Percentiles rank a stretch among this genome's conserved stretches.
Evolutionary conservation across 2,888 invertebrate genomes (phyloP).

Genomic region (Melolontha melolontha): DNA sequence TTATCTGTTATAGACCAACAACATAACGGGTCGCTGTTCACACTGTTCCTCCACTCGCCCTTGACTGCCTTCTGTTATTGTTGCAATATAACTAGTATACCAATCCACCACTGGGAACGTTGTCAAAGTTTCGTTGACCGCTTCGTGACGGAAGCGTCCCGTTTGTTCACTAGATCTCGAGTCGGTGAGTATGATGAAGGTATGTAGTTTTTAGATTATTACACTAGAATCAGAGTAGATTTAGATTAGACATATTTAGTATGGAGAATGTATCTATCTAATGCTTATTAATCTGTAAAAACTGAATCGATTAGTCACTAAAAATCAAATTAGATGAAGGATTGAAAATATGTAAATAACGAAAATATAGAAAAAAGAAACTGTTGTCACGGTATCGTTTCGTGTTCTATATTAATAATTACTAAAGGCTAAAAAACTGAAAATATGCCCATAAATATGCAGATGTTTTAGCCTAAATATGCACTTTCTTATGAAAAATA

Average conservation of each 20-base stretch:
- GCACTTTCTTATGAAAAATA: too few species aligned
- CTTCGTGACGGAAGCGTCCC: slow-evolving; percentile 89
- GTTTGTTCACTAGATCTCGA: slow-evolving; percentile 83
- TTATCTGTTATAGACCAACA: slow-evolving; percentile 72
- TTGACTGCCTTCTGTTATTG: slow-evolving; percentile 92
- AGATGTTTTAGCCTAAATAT: too few species aligned
- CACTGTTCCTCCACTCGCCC: slow-evolving; percentile 94
- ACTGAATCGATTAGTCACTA: too few species aligned
- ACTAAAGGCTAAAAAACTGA: too few species aligned
- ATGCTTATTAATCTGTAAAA: too few species aligned
- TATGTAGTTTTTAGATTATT: slow-evolving; percentile 52
- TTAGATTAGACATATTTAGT: not conserved
- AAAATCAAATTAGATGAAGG: too few species aligned
- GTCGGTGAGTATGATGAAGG: slow-evolving; percentile 74
- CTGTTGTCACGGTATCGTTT: too few species aligned
- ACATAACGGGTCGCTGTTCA: slow-evolving; percentile 92
- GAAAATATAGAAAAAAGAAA: too few species aligned
- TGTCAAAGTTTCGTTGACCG: slow-evolving; percentile 89
- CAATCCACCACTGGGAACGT: slow-evolving; percentile 90
- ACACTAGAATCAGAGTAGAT: slow-evolving; percentile 21
- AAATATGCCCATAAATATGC: too few species aligned
- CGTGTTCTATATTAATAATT: too few species aligned
- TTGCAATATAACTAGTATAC: slow-evolving; percentile 87
- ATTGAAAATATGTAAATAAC: too few species aligned
- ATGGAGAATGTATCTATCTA: not conserved